Evolutionary conservation across 1,140 invertebrate species (phyloP).

Genomic region (Araneus ventricosus): DNA sequence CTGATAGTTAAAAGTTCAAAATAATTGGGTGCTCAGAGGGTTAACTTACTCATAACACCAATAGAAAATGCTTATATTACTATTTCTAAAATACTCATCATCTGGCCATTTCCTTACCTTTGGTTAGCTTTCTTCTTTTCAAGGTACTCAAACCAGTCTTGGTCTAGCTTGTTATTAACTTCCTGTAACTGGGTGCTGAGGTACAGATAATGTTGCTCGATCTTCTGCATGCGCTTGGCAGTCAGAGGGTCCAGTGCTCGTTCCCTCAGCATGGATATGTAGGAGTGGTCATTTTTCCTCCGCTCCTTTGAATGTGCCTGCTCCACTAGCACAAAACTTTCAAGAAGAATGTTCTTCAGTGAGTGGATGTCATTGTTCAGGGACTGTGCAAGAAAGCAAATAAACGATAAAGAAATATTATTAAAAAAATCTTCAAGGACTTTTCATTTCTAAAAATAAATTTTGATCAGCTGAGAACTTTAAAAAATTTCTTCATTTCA

Average conservation of each 20-base stretch:
- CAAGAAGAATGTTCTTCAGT: slow-evolving; percentile 77
- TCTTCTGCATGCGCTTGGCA: slow-evolving; percentile 78
- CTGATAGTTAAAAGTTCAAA: too few species aligned
- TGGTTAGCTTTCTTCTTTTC: slow-evolving; percentile 76
- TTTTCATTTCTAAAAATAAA: too few species aligned
- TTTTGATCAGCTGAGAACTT: too few species aligned
- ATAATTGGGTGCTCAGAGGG: too few species aligned
- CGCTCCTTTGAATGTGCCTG: slow-evolving; percentile 79
- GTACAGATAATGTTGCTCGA: slow-evolving; percentile 78
- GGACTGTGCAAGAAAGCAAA: slow-evolving; percentile 76
- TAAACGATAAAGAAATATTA: too few species aligned
- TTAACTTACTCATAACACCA: too few species aligned
- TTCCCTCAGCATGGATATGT: slow-evolving; percentile 78
- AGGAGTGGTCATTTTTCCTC: slow-evolving; percentile 79
- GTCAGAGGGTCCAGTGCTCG: slow-evolving; percentile 79
- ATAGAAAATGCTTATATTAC: not conserved
- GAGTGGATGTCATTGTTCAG: slow-evolving; percentile 78
- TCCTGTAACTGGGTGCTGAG: slow-evolving; percentile 79
- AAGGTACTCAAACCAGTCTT: slow-evolving; percentile 79
- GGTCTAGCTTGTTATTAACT: slow-evolving; percentile 79
- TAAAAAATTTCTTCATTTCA: too few species aligned
- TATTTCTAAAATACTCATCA: not conserved
- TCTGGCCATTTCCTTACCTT: slow-evolving; percentile 53
- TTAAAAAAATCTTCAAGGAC: too few species aligned
- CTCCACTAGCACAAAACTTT: slow-evolving; percentile 79